A percentile compares a stretch with the other conserved stretches of the same genome.
Conservation (phyloP, 2,113 vertebrate genomes). For the Myiagra hebetior region DNA sequence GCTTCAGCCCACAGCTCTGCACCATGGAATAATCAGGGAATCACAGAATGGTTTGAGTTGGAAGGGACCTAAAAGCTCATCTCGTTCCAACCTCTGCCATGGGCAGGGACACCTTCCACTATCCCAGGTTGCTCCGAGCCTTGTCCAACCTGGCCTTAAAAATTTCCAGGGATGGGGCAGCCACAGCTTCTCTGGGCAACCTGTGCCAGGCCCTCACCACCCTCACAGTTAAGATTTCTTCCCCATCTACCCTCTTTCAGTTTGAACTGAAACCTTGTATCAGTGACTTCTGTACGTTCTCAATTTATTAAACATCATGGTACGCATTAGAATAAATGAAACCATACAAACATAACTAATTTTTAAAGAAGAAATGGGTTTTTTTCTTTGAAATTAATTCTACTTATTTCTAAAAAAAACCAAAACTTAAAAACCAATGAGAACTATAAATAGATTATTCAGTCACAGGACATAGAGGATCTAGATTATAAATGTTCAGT, state of each 20-base stretch:
- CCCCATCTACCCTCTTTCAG: background rate
- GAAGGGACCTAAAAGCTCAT: background rate
- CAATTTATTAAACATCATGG: background rate
- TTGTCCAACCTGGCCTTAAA: accelerated
- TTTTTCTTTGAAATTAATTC: background rate
- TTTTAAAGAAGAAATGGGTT: background rate
- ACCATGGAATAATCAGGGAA: background rate
- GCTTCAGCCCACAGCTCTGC: background rate
- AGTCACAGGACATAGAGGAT: background rate
- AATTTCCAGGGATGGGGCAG: background rate
- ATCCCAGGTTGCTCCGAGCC: accelerated
- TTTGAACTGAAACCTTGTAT: background rate
- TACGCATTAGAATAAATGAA: background rate
- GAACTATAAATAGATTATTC: background rate
- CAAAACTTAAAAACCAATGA: background rate
- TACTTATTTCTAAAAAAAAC: background rate
- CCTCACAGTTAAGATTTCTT: background rate
- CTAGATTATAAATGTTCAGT: background rate
- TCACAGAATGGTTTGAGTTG: background rate
- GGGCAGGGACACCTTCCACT: background rate
- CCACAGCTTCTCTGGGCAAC: background rate
- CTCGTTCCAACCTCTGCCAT: accelerated
- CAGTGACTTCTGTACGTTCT: background rate
- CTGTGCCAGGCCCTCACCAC: accelerated
- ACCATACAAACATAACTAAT: background rate